These are phyloP conservation scores for Oscheius onirici DNA, from an alignment of 2,888 invertebrate species.

Conservation along the genomic window DNA sequence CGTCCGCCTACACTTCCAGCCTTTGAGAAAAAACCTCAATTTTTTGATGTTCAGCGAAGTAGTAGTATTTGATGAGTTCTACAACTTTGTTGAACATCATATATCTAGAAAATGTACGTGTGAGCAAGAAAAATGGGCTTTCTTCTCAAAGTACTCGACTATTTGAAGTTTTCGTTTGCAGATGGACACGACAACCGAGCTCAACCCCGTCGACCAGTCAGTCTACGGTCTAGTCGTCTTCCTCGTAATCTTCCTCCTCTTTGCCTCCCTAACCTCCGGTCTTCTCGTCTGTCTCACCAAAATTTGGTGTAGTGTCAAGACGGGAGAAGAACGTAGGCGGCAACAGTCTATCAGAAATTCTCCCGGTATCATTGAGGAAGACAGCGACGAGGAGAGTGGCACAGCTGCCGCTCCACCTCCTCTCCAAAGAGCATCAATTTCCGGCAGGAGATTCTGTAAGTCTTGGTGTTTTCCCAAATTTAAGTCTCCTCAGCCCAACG, in stretches of 20 bases:
- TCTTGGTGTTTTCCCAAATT: neutral
- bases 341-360: constrained; percentile 26
- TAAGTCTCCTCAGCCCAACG: constrained; percentile 42
- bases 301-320: constrained; percentile 57
- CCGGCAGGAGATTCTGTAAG: constrained; percentile 49
- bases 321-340: constrained; percentile 1
- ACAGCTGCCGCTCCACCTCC: neutral
- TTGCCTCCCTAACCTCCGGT: constrained; percentile 59
- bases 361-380: constrained; percentile 35
- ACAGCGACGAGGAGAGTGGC: constrained; percentile 51
- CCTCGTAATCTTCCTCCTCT: constrained; percentile 57
- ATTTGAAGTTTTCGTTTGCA: constrained; percentile 12
- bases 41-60: no score
- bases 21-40: no score
- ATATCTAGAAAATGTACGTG: no score
- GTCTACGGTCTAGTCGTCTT: constrained; percentile 51
- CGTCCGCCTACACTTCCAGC: no score
- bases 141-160: no score
- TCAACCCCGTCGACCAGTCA: constrained; percentile 28
- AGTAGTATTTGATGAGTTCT: no score
- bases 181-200: constrained; percentile 30
- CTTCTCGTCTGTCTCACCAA: constrained; percentile 58
- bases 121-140: no score
- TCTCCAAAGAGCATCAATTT: constrained; percentile 9
- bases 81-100: no score